Percentiles rank a stretch among this genome's conserved stretches.
These are phyloP conservation scores for Pyrocephalus nanus DNA, from an alignment of 2,797 vertebrate genomes.

Conservation along the genomic window DNA sequence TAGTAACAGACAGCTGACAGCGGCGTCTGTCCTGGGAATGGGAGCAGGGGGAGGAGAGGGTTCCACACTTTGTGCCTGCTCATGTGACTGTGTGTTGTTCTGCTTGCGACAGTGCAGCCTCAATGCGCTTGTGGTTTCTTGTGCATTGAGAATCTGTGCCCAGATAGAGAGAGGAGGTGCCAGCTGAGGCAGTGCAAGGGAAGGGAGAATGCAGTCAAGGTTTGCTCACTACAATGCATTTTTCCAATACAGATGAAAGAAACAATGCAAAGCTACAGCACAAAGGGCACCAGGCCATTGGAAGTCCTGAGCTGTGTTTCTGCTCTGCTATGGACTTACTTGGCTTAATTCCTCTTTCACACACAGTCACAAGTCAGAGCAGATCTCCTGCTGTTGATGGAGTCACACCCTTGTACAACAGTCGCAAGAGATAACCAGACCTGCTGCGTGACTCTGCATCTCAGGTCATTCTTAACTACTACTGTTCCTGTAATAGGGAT, in stretches of 20 bases:
- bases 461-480: neutral
- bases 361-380: neutral
- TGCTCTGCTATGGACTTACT: neutral
- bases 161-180: neutral
- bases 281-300: neutral
- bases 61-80: fast-evolving
- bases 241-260: neutral
- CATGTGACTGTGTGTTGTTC: neutral
- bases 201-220: neutral
- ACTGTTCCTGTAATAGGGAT: neutral
- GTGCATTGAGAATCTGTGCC: neutral
- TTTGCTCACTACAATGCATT: neutral
- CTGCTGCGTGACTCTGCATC: neutral
- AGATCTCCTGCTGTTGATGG: neutral
- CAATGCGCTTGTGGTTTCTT: fast-evolving
- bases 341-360: neutral
- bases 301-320: neutral
- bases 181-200: neutral
- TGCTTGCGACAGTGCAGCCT: neutral
- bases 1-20: neutral
- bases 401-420: neutral
- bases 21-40: neutral
- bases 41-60: neutral
- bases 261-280: neutral
- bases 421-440: neutral